These are phyloP conservation scores for Chiridota heheva DNA, from an alignment of 35 echinoderm and acorn worm species.

Conservation along the genomic window DNA sequence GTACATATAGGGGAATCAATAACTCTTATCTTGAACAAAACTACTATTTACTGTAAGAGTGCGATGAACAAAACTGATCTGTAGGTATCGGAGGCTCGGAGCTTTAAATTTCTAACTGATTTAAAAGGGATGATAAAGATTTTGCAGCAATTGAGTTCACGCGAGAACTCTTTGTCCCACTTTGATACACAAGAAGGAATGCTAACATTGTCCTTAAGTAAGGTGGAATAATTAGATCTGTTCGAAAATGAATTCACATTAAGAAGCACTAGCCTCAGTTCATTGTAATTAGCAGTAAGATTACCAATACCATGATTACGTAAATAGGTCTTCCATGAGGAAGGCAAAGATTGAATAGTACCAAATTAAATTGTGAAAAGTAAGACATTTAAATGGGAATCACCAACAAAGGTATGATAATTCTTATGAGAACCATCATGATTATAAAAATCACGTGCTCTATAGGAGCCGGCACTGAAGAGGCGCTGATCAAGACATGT, in stretches of 20 bases:
- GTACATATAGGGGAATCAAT: constrained; percentile 1
- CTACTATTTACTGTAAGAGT: not conserved
- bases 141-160: not conserved
- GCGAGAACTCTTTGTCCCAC: not conserved
- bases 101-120: not conserved
- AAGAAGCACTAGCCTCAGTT: too few relatives aligned
- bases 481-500: too few relatives aligned
- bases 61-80: constrained; percentile 1
- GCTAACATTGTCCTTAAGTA: not conserved
- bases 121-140: not conserved
- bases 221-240: not conserved
- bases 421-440: too few relatives aligned
- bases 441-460: too few relatives aligned
- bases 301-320: too few relatives aligned
- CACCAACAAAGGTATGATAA: too few relatives aligned
- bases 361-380: too few relatives aligned
- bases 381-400: too few relatives aligned
- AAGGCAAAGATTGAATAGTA: too few relatives aligned
- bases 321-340: too few relatives aligned
- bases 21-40: not conserved
- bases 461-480: too few relatives aligned
- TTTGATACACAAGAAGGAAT: not conserved
- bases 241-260: not conserved
- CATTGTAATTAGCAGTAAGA: too few relatives aligned
- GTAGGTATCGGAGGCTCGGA: not conserved